Evolutionary conservation across 2,888 invertebrate genomes (phyloP), one percentile per base, ranked within the genome.

Genomic region (Pelosia muscerda): DNA sequence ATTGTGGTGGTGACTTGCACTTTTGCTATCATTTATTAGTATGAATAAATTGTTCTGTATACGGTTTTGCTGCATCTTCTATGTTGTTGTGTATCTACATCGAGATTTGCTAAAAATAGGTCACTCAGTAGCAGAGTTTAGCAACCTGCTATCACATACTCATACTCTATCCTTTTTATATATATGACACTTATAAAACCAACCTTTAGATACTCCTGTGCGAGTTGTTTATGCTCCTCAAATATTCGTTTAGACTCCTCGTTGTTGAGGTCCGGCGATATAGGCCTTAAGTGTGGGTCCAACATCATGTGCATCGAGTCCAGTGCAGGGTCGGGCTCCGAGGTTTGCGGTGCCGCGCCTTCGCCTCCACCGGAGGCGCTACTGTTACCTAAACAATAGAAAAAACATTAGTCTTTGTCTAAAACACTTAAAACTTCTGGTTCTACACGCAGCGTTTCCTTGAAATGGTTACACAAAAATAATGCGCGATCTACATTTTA

Each of bases 161-260:
- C 19, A 49, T 3, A n/a, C 6, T 5, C 19, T 15, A 3, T 15
- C 2, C 15, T 15, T 3, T 38, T 38, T 15, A 38, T 15, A 15
- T 38, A 38, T 15, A 8, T 3, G 2, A 10, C 3, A 15, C 38
- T 15, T 5, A 19, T 13, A 13, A 42, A 19, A 54, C 76, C 78
- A 80, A 98, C 97, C 91, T 97, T 97, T 69, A 98, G 96, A 93
- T 98, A 98, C 91, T 98, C 98, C 90, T 98, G 97, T 68, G 98
- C 98, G 78, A 98, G 92, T 92, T 97, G 96, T 86, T 97, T 97
- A 88, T 99, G 98, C 84, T 98, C 97, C 77, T 98, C 97, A 87
- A 97, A 99, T 84, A 99, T 97, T 77, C 97, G 95, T 88, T 97
- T 96, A 65, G 98, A 99, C 89, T 97, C 96, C 23, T 96, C 96